Percentiles rank a stretch among this genome's conserved stretches.
Evolutionary conservation across 2,113 vertebrate species (phyloP).

Genomic region (Hoplias malabaricus): DNA sequence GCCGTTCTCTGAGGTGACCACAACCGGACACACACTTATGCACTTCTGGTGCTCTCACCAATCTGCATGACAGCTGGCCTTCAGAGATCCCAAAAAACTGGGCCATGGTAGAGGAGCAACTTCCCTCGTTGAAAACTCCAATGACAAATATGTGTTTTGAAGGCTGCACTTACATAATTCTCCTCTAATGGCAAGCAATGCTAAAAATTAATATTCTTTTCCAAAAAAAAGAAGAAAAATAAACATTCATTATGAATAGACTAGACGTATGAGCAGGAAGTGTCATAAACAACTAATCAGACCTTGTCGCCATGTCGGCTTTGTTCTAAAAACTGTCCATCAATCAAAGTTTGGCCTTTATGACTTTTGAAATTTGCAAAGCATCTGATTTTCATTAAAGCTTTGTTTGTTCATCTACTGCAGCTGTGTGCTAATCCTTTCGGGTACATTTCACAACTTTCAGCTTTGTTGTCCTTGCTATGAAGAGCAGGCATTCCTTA

Average conservation of each 20-base stretch:
- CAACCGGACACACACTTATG: slow-evolving; percentile 48
- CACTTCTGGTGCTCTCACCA: slow-evolving; percentile 32
- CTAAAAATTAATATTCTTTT: slow-evolving; percentile 43
- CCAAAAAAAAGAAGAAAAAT: slow-evolving; percentile 29
- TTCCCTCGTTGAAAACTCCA: neutral
- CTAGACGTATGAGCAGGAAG: neutral
- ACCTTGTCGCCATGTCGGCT: neutral
- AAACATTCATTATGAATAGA: slow-evolving; percentile 40
- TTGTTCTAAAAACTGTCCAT: neutral
- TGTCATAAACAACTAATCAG: neutral
- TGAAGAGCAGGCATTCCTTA: too few species aligned
- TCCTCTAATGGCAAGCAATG: neutral
- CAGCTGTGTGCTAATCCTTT: too few species aligned
- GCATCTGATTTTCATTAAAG: too few species aligned
- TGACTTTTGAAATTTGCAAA: neutral
- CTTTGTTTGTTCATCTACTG: too few species aligned
- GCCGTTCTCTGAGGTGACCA: slow-evolving; percentile 60
- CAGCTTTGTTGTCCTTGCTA: too few species aligned
- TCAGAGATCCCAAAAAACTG: slow-evolving; percentile 33
- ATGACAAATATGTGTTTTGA: slow-evolving; percentile 12
- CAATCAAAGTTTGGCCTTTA: neutral
- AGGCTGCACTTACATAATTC: slow-evolving; percentile 5
- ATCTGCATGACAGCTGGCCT: slow-evolving; percentile 53
- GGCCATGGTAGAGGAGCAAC: neutral
- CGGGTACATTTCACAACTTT: too few species aligned